Base-by-base conservation (phyloP, 2,888 invertebrate species). In the Amiota mariae region DNA sequence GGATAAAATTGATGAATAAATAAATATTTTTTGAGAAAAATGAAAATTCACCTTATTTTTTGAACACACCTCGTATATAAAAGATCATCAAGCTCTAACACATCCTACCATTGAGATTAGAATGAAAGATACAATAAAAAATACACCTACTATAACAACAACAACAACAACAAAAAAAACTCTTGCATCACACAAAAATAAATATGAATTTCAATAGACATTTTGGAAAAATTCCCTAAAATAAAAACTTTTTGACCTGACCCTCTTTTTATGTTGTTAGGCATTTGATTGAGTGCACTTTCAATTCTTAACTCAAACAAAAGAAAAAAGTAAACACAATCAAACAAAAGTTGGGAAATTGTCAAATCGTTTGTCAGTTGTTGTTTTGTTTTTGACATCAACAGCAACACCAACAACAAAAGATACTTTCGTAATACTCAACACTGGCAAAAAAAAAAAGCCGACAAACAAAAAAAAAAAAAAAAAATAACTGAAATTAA, bases 401-500 rank as follows among this genome's bases (percentile, higher is more conserved):
- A 20, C 61, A 61, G 36, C 36, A 67, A 49, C 18, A 67, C 59
- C 18, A 59, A 18, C 15, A 59, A 18, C 59, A 59, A 36, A 36
- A 36, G 36, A 54, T 15, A 54, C 54, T 15, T 15, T 13, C n/a
- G 54, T 15, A 59, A 59, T 59, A 20, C 11, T 18, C 15, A 6
- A 36, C 36, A 36, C 6, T 36, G 8, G 36, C 11, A 67, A 67
- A 66, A 49, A 46, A 13, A 59, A 59, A 59, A 59, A 51, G 63
- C 36, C 66, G 46, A 49, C 48, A 12, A 18, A 12, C 4, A 67
- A 18, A 18, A 48, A 24, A 48, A 18, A n/a, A 51, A 20, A 49
- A 46, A 20, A 48, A 66, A 9, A 15, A 18, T 9, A 59, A 71
- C 71, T 48, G 68, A 77, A 82, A 85, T 82, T 77, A 81, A 81